Conservation (phyloP, 2,113 vertebrate species). For the Ophthalmolycus amberensis region DNA sequence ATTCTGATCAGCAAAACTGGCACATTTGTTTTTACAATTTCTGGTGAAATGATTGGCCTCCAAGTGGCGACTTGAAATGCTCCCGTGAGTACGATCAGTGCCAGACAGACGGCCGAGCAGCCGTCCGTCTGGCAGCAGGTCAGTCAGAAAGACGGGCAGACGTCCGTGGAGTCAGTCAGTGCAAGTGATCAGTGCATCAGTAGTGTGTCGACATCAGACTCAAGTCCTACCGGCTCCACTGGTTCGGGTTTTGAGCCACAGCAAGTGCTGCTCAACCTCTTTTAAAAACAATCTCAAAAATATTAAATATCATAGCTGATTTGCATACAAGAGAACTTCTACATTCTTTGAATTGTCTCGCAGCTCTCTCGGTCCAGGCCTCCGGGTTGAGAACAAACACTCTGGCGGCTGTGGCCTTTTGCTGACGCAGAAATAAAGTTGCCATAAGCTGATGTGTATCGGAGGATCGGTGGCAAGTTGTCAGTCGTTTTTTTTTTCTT, state of each 20-base stretch:
- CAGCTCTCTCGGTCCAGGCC: not conserved
- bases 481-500: too few relatives aligned
- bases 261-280: conserved; percentile 12
- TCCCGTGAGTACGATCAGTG: not conserved
- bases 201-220: conserved; percentile 52
- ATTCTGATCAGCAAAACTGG: conserved; percentile 34
- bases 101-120: conserved; percentile 3
- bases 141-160: conserved; percentile 1
- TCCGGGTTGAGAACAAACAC: not conserved
- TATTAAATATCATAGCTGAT: conserved; percentile 51
- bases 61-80: conserved; percentile 8
- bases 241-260: conserved; percentile 6
- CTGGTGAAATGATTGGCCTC: conserved; percentile 37
- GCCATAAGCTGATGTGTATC: not conserved
- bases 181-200: conserved; percentile 71
- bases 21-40: conserved; percentile 42
- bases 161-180: conserved; percentile 43
- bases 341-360: conserved; percentile 40
- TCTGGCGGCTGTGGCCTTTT: not conserved
- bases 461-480: not conserved
- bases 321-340: conserved; percentile 53
- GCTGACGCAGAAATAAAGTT: conserved; percentile 2
- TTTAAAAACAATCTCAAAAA: conserved; percentile 36
- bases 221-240: not conserved
- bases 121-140: conserved; percentile 36